These are phyloP conservation scores for Rhyacophila evoluta DNA, from an alignment of 2,888 invertebrate species.

Conservation along the genomic window DNA sequence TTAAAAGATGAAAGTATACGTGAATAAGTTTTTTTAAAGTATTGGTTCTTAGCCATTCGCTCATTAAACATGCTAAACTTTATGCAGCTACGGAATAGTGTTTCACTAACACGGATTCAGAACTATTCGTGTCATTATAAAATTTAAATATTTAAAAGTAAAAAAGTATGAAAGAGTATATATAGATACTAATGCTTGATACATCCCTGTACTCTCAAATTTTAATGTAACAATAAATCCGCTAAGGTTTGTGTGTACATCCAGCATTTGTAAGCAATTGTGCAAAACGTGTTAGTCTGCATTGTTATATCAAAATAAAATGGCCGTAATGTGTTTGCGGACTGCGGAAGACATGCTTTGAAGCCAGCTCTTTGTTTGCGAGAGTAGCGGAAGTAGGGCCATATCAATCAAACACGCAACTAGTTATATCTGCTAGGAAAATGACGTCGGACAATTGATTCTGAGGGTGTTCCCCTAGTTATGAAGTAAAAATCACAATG, in stretches of 20 bases:
- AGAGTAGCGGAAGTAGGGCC: conserved; percentile 48
- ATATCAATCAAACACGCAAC: conserved; percentile 45
- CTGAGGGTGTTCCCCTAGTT: conserved; percentile 32
- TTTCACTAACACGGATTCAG: too few relatives aligned
- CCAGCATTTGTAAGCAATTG: conserved; percentile 5
- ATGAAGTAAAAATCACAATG: conserved; percentile 31
- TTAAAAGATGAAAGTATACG: too few relatives aligned
- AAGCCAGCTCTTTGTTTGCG: conserved; percentile 20
- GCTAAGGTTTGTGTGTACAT: neutral
- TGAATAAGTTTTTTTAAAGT: too few relatives aligned
- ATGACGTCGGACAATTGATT: conserved; percentile 40
- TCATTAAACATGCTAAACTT: too few relatives aligned
- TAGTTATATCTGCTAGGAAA: conserved; percentile 14
- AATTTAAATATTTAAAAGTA: too few relatives aligned
- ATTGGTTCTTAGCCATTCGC: too few relatives aligned
- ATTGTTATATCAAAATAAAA: conserved; percentile 32
- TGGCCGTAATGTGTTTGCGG: conserved; percentile 42
- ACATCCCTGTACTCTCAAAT: neutral
- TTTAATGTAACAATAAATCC: conserved; percentile 19
- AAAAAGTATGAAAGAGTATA: too few relatives aligned
- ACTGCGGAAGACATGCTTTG: conserved; percentile 32
- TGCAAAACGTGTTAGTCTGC: conserved; percentile 1
- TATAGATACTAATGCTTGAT: neutral
- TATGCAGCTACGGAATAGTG: too few relatives aligned
- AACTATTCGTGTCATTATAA: too few relatives aligned